phyloP scores from a whole-genome alignment of 1,140 invertebrate genomes.

The Diachasmimorpha longicaudata region DNA sequence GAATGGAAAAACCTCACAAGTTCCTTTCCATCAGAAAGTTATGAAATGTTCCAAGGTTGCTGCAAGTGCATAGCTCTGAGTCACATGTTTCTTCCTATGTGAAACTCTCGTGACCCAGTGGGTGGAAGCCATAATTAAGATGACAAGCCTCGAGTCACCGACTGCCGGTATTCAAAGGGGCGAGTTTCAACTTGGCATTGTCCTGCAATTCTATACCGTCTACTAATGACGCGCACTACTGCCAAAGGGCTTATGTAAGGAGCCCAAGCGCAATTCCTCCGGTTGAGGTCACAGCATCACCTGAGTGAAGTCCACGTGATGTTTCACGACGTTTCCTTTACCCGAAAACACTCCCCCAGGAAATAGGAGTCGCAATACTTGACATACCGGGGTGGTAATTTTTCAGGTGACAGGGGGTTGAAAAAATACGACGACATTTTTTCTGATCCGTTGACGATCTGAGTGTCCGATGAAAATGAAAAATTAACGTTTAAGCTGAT shows the following conservation, averaged over 20 bases:
- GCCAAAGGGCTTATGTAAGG: not conserved
- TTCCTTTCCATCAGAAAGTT: not conserved
- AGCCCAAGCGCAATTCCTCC: not conserved
- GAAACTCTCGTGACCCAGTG: not conserved
- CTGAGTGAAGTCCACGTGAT: not conserved
- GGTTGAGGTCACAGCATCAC: not conserved
- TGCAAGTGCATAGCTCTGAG: not conserved
- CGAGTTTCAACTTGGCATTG: not conserved
- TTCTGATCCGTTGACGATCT: no score
- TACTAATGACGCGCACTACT: not conserved
- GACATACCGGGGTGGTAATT: no score
- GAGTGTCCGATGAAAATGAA: no score
- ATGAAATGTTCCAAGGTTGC: not conserved
- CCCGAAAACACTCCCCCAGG: no score
- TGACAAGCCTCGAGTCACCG: no score
- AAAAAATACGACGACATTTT: no score
- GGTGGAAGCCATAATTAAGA: not conserved
- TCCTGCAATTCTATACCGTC: not conserved
- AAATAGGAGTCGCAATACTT: no score
- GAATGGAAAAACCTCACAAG: no score
- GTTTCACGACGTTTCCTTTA: not conserved
- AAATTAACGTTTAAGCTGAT: not conserved
- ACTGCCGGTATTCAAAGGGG: not conserved
- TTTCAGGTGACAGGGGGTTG: no score
- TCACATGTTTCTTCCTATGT: not conserved